Evolutionary conservation across 2,113 vertebrate genomes (phyloP).

Genomic region (Glareola pratincola): DNA sequence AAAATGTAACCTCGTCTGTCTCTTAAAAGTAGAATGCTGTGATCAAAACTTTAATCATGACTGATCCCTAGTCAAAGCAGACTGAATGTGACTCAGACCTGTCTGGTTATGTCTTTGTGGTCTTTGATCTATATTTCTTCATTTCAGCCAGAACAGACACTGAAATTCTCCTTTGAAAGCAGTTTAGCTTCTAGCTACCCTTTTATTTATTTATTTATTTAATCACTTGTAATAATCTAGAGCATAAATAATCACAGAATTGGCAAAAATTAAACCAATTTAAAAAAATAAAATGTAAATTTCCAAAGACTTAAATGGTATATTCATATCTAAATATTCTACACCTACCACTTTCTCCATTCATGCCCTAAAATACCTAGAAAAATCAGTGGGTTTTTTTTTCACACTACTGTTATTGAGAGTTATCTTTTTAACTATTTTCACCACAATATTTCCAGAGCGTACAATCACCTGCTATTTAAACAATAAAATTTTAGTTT

Average conservation of each 20-base stretch:
- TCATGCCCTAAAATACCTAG: background rate
- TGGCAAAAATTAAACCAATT: background rate
- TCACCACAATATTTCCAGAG: background rate
- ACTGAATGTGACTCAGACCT: background rate
- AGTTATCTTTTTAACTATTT: background rate
- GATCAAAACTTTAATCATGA: background rate
- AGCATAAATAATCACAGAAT: background rate
- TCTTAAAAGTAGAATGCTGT: background rate
- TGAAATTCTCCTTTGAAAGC: background rate
- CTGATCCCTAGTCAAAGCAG: background rate
- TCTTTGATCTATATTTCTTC: background rate
- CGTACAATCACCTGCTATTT: background rate
- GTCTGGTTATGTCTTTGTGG: background rate
- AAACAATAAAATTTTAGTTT: background rate
- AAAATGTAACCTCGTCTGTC: background rate
- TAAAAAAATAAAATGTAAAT: background rate
- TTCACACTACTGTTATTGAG: rapidly evolving
- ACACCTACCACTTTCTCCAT: background rate
- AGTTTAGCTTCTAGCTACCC: background rate
- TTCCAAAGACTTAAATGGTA: background rate
- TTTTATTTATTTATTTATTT: background rate
- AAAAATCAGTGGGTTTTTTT: background rate
- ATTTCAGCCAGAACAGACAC: background rate
- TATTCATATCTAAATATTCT: background rate
- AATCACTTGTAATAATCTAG: background rate